These are phyloP conservation scores for Cyclopterus lumpus DNA, from an alignment of 2,797 vertebrate genomes.

Conservation along the genomic window DNA sequence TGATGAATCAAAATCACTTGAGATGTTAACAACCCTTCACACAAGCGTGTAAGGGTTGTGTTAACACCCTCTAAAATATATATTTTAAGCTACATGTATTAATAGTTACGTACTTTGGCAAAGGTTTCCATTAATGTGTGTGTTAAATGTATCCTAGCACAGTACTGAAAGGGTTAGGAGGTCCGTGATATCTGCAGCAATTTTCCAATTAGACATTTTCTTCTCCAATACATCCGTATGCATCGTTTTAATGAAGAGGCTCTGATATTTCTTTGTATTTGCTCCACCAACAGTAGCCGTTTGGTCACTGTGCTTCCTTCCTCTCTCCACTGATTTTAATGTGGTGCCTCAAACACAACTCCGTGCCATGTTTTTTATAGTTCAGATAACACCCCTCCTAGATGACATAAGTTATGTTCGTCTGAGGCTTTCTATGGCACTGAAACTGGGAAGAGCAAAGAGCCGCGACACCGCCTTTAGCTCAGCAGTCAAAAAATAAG, in stretches of 20 bases:
- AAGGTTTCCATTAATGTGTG: background rate
- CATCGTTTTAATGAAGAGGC: constrained; percentile 48
- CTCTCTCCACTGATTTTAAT: constrained; percentile 41
- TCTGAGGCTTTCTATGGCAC: constrained; percentile 20
- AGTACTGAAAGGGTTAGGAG: background rate
- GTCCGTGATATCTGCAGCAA: background rate
- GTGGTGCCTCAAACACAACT: constrained; percentile 30
- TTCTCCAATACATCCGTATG: constrained; percentile 4
- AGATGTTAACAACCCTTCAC: background rate
- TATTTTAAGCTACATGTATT: background rate
- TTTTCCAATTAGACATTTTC: constrained; percentile 14
- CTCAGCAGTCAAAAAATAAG: constrained; percentile 40
- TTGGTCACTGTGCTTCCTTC: constrained; percentile 40
- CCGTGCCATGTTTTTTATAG: constrained; percentile 24
- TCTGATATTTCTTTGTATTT: constrained; percentile 24
- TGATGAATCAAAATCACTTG: no score
- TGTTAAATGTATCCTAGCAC: background rate
- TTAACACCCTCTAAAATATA: background rate
- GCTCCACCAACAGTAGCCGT: constrained; percentile 24
- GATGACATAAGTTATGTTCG: constrained; percentile 37
- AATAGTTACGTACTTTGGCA: background rate
- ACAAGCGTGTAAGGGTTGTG: background rate
- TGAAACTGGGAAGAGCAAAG: constrained; percentile 46
- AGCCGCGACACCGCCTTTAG: constrained; percentile 26
- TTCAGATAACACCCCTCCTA: constrained; percentile 31